Evolutionary conservation across 37 sponge, comb jelly and placozoan genomes (phyloP), one percentile per base, ranked within the genome.

Genomic region (Theonella swinhoei): DNA sequence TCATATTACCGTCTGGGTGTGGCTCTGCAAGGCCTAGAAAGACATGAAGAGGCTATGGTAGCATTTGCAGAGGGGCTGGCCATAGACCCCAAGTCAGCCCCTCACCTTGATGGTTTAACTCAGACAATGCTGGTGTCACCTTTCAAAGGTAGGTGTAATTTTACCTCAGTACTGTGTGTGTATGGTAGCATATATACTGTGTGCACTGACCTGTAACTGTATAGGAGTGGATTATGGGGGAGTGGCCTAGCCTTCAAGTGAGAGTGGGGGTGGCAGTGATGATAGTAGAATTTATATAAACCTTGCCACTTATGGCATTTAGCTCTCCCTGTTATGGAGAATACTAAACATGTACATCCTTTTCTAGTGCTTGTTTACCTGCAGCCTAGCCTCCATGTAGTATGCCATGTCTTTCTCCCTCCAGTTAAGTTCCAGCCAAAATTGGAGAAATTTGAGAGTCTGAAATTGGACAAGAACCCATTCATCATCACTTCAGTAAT

Each of bases 401-500:
- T n/a, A n/a, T n/a, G n/a, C n/a, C n/a, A n/a, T n/a, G n/a, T n/a
- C n/a, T n/a, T n/a, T 29, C 67, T 66, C 67, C n/a, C 67, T 8
- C 14, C 85, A 95, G 96, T 38, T 0, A 95, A 83, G 60, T 95
- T 95, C 82, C 79, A 80, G 34, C 88, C 90, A 8, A 91, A 89
- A 39, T 42, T 87, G 76, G 88, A 90, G 74, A 87, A 92, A 41
- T 94, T 97, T 70, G 73, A 89, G 68, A 84, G 60, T 26, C 79
- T 94, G 39, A 89, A 94, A 47, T 64, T 96, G 73, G 89, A 92
- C 80, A 78, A 84, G 60, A 96, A 88, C 61, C 86, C 95, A 4
- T 97, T 97, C 87, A 92, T 97, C 39, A 90, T 97, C 60, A 77
- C 81, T 23, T 92, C 94, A 0, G 83, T 92, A 59, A 81, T 97